Base-by-base conservation (phyloP, 2,888 invertebrate species). In the Villa cingulata region DNA sequence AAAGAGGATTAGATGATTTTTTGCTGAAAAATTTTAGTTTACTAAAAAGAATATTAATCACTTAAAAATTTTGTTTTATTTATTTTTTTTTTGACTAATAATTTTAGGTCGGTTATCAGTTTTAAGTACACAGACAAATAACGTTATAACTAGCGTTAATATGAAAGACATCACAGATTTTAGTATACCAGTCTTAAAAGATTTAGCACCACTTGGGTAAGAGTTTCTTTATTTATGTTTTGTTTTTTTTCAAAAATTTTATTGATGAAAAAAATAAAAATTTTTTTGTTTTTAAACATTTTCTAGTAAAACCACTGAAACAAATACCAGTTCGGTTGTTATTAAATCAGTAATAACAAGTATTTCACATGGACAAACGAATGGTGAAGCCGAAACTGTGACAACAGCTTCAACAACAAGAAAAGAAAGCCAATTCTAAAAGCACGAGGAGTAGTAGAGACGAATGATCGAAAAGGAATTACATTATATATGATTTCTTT, bases 281-380 rank as follows among this genome's bases (percentile, higher is more conserved):
- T n/a, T n/a, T n/a, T n/a, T n/a, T n/a, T n/a, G n/a, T n/a, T n/a
- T n/a, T n/a, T n/a, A n/a, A n/a, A n/a, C n/a, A n/a, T 20, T 48
- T 54, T 54, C 42, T 50, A 67, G 69, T 42, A 66, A 65, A 49
- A 66, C 66, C 14, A 64, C 62, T 16, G 69, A 70, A 56, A 62
- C 65, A 16, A 64, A 55, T 54, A 64, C 64, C 41, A 70, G 63
- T 55, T 65, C 70, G n/a, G 67, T 69, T 19, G 62, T 70, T 20
- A 68, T 70, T 17, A 68, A 69, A 59, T 69, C 69, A 7, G 60
- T 67, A 23, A 70, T 70, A 23, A 70, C 70, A 37, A 69, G 59
- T 54, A 62, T 70, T 57, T 65, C 67, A 32, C 66, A 69, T 47
- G 66, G 64, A 46, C 62, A 63, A 48, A 61, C 61, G 15, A 68